Evolutionary conservation across 1,140 invertebrate species (phyloP).

Genomic region (Manduca sexta): DNA sequence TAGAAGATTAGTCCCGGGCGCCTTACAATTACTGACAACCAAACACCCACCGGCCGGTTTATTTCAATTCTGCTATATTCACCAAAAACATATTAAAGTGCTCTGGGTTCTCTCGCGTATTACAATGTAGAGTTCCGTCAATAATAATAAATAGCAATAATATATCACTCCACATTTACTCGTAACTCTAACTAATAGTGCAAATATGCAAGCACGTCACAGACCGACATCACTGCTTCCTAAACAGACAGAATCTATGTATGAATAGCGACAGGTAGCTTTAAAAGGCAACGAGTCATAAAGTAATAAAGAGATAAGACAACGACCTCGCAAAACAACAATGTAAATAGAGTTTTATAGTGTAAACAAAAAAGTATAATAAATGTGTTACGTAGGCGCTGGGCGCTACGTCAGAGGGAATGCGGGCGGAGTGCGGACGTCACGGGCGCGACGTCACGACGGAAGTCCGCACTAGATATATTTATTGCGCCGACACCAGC

Average conservation of each 20-base stretch:
- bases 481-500: conserved; percentile 32
- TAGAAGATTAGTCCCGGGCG: conserved; percentile 69
- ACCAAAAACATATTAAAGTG: neutral
- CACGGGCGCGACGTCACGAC: conserved; percentile 54
- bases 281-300: conserved; percentile 24
- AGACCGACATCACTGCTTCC: neutral
- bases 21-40: conserved; percentile 47
- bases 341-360: conserved; percentile 66
- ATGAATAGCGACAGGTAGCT: conserved; percentile 11
- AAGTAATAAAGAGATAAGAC: conserved; percentile 61
- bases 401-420: conserved; percentile 43
- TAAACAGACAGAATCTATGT: neutral
- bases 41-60: conserved; percentile 1
- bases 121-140: no score
- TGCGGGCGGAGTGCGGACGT: conserved; percentile 29
- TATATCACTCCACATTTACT: no score
- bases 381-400: conserved; percentile 41
- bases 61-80: neutral
- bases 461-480: conserved; percentile 63
- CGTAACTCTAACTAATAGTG: no score
- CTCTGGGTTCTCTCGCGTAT: neutral
- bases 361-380: conserved; percentile 63
- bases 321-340: conserved; percentile 54
- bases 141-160: no score
- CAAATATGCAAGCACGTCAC: neutral